phyloP scores from a whole-genome alignment of 1,140 invertebrate species.

The Dendroctonus ponderosae region DNA sequence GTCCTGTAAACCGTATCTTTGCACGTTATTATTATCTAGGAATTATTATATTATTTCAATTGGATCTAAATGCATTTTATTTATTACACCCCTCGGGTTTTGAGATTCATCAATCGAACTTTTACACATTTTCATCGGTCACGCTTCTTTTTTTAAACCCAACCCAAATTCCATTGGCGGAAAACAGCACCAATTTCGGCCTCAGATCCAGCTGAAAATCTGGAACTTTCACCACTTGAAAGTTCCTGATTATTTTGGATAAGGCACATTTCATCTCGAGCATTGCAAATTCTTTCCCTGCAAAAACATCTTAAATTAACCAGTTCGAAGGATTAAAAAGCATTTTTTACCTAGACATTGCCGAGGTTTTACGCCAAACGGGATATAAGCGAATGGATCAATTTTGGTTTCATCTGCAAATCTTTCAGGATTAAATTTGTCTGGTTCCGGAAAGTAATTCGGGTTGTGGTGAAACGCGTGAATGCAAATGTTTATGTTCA shows the following conservation, averaged over 20 bases:
- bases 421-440: conserved; percentile 65
- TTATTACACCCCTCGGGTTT: too few relatives aligned
- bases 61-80: too few relatives aligned
- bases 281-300: conserved; percentile 40
- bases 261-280: conserved; percentile 37
- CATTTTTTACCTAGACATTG: conserved; percentile 56
- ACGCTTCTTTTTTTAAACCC: not conserved
- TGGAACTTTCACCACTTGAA: conserved; percentile 11
- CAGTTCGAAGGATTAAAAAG: not conserved
- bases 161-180: conserved; percentile 22
- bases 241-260: conserved; percentile 36
- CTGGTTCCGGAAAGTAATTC: conserved; percentile 62
- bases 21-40: too few relatives aligned
- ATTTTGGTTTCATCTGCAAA: conserved; percentile 26
- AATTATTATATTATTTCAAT: too few relatives aligned
- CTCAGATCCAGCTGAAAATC: not conserved
- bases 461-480: conserved; percentile 53
- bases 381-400: conserved; percentile 54
- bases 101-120: too few relatives aligned
- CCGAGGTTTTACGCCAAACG: conserved; percentile 59
- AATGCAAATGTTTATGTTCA: conserved; percentile 37
- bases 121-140: too few relatives aligned
- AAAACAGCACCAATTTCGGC: conserved; percentile 24
- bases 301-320: conserved; percentile 14
- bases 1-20: too few relatives aligned